Percentiles rank a stretch among this genome's conserved stretches.
phyloP scores from a whole-genome alignment of 37 sponge, comb jelly and placozoan species.

The Hexactinellida sp. region DNA sequence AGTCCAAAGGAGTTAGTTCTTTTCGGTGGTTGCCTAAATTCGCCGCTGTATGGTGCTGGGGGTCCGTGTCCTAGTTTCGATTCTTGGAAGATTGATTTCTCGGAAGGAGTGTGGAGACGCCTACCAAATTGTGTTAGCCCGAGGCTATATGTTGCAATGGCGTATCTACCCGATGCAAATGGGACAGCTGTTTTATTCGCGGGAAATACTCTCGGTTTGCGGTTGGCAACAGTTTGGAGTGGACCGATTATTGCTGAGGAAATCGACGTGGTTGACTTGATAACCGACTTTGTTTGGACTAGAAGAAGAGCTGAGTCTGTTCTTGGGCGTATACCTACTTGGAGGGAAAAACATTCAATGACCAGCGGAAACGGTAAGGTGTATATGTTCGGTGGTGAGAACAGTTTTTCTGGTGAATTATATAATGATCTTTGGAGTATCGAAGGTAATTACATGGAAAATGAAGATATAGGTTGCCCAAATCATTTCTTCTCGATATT shows the following conservation, averaged over 20 bases:
- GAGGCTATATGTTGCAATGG: neutral
- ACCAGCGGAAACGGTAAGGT: neutral
- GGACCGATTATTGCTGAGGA: neutral
- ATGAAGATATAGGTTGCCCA: neutral
- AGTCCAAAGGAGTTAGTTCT: neutral
- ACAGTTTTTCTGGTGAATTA: neutral
- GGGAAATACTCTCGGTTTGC: neutral
- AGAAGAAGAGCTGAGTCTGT: neutral
- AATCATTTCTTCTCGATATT: neutral
- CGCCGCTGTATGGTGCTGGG: neutral
- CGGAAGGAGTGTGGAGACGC: neutral
- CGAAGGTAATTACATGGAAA: neutral
- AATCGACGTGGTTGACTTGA: neutral
- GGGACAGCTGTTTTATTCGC: neutral
- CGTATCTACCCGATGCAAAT: neutral
- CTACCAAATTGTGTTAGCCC: neutral
- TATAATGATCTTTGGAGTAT: slow-evolving; percentile 4
- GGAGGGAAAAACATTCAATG: slow-evolving; percentile 12
- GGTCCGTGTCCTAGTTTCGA: slow-evolving; percentile 5
- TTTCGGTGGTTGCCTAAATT: slow-evolving; percentile 1
- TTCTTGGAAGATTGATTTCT: neutral
- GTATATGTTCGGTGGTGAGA: neutral
- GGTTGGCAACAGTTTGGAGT: neutral
- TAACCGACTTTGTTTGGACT: neutral
- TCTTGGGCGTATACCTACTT: neutral